Percentiles rank a stretch among this genome's conserved stretches.
Conservation (phyloP, 2,113 vertebrate genomes). For the Catharus fuscescens region DNA sequence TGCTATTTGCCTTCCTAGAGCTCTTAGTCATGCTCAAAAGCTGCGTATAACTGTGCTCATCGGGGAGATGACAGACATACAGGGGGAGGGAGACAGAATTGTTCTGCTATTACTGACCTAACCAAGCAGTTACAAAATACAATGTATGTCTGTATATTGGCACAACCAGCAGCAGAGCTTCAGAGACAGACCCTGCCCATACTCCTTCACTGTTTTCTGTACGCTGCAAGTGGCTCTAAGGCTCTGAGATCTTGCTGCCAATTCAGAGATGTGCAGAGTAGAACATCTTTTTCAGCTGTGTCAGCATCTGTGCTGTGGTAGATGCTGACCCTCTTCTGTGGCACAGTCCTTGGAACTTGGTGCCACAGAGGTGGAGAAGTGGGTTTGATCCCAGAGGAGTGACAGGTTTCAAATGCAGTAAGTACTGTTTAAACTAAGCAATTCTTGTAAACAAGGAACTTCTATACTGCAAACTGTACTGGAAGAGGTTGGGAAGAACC, state of each 20-base stretch:
- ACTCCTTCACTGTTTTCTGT: background rate
- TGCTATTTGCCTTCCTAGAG: background rate
- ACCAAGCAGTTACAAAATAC: background rate
- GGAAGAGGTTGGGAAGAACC: background rate
- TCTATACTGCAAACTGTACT: background rate
- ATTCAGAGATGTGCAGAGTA: background rate
- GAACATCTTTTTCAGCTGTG: background rate
- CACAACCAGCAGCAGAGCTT: background rate
- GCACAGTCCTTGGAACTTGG: background rate
- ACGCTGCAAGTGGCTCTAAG: background rate
- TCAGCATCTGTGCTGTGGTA: background rate
- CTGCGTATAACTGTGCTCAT: background rate
- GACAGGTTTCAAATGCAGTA: background rate
- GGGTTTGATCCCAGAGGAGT: background rate
- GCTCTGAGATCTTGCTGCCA: background rate
- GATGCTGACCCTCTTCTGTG: background rate
- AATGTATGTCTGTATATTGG: accelerated
- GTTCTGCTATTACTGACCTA: background rate
- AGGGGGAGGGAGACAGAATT: background rate
- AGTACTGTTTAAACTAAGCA: background rate
- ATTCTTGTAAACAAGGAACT: background rate
- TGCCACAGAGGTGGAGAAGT: background rate
- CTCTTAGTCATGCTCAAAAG: background rate
- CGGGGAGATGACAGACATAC: background rate
- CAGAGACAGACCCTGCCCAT: background rate